phyloP scores from a whole-genome alignment of 2,888 invertebrate genomes.

The Adelognathus sp. region DNA sequence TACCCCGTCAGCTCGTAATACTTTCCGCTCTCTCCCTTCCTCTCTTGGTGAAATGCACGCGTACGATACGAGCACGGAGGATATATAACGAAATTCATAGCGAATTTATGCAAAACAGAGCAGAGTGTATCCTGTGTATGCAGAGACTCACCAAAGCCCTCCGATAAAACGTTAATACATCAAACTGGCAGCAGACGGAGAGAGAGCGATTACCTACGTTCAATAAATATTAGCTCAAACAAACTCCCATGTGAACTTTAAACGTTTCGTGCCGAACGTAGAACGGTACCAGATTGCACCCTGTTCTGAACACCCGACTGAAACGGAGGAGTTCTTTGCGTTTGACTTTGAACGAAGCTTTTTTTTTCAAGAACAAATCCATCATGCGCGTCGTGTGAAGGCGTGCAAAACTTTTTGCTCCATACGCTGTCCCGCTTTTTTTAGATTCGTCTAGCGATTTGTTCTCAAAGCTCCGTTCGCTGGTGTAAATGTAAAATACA shows the following conservation, averaged over 20 bases:
- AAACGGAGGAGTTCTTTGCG: too few relatives aligned
- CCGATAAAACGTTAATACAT: slow-evolving; percentile 43
- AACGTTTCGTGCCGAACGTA: not conserved
- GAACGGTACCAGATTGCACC: too few relatives aligned
- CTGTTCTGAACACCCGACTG: too few relatives aligned
- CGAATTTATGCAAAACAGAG: slow-evolving; percentile 50
- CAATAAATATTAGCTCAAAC: slow-evolving; percentile 22
- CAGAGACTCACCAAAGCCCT: slow-evolving; percentile 3
- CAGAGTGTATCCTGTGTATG: slow-evolving; percentile 21
- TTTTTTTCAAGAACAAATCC: too few relatives aligned
- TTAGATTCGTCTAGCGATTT: too few relatives aligned
- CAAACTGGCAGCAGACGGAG: slow-evolving; percentile 9
- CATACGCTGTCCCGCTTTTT: too few relatives aligned
- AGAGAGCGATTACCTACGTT: too few relatives aligned
- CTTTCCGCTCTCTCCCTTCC: not conserved
- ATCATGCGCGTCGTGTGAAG: too few relatives aligned
- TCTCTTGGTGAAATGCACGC: slow-evolving; percentile 12
- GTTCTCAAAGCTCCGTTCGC: too few relatives aligned
- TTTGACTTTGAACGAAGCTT: too few relatives aligned
- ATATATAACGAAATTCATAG: slow-evolving; percentile 54
- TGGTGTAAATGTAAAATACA: too few relatives aligned
- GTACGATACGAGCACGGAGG: slow-evolving; percentile 24
- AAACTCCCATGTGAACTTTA: slow-evolving; percentile 9
- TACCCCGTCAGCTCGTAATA: slow-evolving; percentile 47
- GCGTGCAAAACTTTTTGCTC: too few relatives aligned